A percentile compares a stretch with the other conserved stretches of the same genome.
Evolutionary conservation across 2,888 invertebrate species (phyloP).

Genomic region (Lypha dubia): DNA sequence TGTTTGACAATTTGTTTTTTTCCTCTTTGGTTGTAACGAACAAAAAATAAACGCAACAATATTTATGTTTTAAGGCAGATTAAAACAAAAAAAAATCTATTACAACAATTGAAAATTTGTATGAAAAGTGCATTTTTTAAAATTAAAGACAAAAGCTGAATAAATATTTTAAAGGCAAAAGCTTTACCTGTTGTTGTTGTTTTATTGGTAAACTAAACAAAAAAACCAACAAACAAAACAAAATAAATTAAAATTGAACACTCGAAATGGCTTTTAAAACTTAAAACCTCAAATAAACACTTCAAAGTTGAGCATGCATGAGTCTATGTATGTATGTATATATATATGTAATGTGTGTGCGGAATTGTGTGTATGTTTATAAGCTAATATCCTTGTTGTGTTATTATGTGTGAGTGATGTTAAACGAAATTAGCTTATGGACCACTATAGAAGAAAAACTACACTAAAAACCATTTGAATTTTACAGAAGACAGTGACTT

Average conservation of each 20-base stretch:
- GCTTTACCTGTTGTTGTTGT: constrained; percentile 1
- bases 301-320: constrained; percentile 25
- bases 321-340: neutral
- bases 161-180: constrained; percentile 8
- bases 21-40: neutral
- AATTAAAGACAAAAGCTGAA: constrained; percentile 44
- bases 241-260: constrained; percentile 38
- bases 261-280: constrained; percentile 66
- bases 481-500: constrained; percentile 1
- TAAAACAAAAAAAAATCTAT: neutral
- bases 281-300: constrained; percentile 64
- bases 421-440: constrained; percentile 66
- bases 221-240: too few relatives aligned
- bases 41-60: neutral
- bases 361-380: constrained; percentile 1
- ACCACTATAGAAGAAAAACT: constrained; percentile 13
- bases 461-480: neutral
- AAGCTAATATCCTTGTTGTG: constrained; percentile 8
- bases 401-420: constrained; percentile 37
- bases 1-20: too few relatives aligned
- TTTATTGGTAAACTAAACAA: too few relatives aligned
- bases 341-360: neutral
- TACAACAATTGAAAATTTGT: constrained; percentile 1
- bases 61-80: neutral
- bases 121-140: constrained; percentile 34